Evolutionary conservation across 2,113 vertebrate species (phyloP).

Genomic region (Nansenia antarctica): DNA sequence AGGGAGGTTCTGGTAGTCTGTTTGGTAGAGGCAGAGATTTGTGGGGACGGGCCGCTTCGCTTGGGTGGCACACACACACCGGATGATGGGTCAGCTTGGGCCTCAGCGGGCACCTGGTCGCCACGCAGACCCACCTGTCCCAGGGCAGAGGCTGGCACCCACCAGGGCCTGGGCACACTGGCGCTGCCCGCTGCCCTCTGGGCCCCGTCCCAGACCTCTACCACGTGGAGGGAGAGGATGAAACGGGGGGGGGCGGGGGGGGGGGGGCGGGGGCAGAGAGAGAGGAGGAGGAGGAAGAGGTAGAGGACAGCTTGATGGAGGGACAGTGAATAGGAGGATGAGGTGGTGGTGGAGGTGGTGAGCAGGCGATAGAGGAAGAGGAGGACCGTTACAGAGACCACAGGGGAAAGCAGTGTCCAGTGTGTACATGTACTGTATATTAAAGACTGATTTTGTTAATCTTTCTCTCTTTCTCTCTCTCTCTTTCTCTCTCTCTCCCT

Average conservation of each 20-base stretch:
- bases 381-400: neutral
- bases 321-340: neutral
- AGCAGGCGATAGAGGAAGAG: neutral
- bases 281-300: neutral
- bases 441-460: neutral
- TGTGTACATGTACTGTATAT: too few species aligned
- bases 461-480: neutral
- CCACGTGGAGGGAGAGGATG: neutral
- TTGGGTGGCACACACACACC: too few species aligned
- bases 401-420: too few species aligned
- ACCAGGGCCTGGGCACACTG: neutral
- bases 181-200: neutral
- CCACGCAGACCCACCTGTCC: neutral
- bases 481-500: neutral
- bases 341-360: neutral
- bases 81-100: constrained; percentile 4
- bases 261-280: neutral
- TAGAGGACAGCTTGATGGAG: neutral
- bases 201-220: neutral
- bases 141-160: neutral
- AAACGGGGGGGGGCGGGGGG: neutral
- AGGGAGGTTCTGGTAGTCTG: too few species aligned
- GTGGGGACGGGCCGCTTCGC: too few species aligned
- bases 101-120: neutral
- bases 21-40: too few species aligned